phyloP scores from a whole-genome alignment of 2,888 invertebrate genomes.

The Eupelmus urozonus region DNA sequence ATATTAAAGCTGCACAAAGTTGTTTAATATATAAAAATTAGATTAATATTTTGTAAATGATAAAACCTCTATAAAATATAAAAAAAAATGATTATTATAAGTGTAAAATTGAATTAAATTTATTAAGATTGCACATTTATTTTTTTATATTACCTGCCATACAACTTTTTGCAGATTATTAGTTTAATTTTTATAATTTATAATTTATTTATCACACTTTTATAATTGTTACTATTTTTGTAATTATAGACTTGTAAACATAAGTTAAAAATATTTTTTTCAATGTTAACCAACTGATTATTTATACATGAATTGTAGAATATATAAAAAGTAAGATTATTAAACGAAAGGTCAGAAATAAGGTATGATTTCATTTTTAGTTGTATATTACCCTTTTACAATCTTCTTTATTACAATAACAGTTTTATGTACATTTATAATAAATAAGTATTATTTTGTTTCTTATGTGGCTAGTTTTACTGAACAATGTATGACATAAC shows the following conservation, averaged over 20 bases:
- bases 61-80: constrained; percentile 42
- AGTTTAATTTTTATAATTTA: neutral
- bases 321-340: no score
- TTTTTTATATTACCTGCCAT: neutral
- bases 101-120: constrained; percentile 38
- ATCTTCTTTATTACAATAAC: constrained; percentile 75
- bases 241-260: no score
- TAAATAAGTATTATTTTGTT: constrained; percentile 73
- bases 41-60: constrained; percentile 57
- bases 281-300: no score
- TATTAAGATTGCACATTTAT: constrained; percentile 10
- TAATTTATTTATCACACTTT: neutral
- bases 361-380: constrained; percentile 2
- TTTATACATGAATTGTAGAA: no score
- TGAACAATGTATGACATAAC: constrained; percentile 68
- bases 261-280: no score
- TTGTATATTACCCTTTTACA: constrained; percentile 64
- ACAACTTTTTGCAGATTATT: constrained; percentile 1
- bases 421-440: constrained; percentile 76
- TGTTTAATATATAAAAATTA: constrained; percentile 49
- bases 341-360: neutral
- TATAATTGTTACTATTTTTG: neutral
- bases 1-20: constrained; percentile 64
- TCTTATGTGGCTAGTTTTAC: constrained; percentile 70
- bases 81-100: constrained; percentile 36